Evolutionary conservation across 2,888 invertebrate species (phyloP), one percentile per base, ranked within the genome.

Genomic region (Rugalucina vietnamica): DNA sequence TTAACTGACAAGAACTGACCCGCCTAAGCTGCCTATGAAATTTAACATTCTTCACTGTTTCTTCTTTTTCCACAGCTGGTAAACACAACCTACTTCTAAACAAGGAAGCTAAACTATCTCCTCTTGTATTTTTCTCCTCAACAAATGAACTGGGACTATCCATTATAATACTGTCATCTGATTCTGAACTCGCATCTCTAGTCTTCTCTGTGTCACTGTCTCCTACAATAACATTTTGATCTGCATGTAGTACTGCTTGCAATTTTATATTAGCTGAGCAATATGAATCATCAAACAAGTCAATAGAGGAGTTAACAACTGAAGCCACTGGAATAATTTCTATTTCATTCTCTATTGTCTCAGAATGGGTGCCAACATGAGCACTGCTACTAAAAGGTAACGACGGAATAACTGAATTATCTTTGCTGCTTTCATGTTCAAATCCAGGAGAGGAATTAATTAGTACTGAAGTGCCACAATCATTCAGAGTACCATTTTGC

Each of bases 1-100:
- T 87, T 5, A 87, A 36, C 69, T 85, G 76, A 39, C 84, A 85
- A 12, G 85, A 79, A 18, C 85, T 87, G 3, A 87, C 81, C 34
- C 81, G 74, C 54, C 83, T 72, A 29, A 87, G 70, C 34, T 74
- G 79, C 18, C 50, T 50, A 27, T 82, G 76, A 77, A 87, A 87
- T 21, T 73, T 79, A 1, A 87, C 87, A 60, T 76, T 82, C 54
- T 75, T 86, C 14, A 54, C 14, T 49, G 34, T 43, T 1, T 65
- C 73, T 27, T n/a, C 29, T 18, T 50, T 29, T 36, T 76, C 39
- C 24, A 12, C 24, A 54, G 10, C 36, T 43, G 39, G n/a, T 70
- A 54, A 3, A 21, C 18, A 71, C 18, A 39, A 21, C n/a, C 34
- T 72, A n/a, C 36, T 57, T 24, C 27, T 29, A 0, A 12, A 60